phyloP scores from a whole-genome alignment of 2,113 vertebrate genomes.

The Rhodinocichla rosea region DNA sequence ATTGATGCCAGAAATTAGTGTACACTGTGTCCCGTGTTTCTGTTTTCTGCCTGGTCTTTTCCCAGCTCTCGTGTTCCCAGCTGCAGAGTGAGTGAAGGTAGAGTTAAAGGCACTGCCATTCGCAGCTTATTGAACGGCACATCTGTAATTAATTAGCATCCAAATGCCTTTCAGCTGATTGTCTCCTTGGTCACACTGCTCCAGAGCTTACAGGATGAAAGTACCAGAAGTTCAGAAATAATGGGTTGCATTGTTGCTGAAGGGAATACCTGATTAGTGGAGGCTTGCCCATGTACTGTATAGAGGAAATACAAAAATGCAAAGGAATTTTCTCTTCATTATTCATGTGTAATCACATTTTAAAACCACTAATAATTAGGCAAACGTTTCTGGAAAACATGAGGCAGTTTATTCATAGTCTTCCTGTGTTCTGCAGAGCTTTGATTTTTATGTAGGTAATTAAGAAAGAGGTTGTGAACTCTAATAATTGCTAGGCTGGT shows the following conservation, averaged over 20 bases:
- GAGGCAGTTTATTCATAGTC: background rate
- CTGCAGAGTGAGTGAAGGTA: background rate
- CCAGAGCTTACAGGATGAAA: background rate
- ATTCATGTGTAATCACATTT: background rate
- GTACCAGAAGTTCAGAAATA: conserved; percentile 5
- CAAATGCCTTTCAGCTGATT: conserved; percentile 18
- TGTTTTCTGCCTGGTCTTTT: background rate
- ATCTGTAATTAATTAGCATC: conserved; percentile 27
- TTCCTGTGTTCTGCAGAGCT: background rate
- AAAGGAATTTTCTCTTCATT: background rate
- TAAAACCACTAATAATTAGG: background rate
- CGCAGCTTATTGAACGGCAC: background rate
- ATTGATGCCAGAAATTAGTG: background rate
- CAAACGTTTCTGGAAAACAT: background rate
- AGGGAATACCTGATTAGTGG: background rate
- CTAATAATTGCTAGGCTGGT: background rate
- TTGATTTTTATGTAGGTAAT: background rate
- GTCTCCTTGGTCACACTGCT: conserved; percentile 8
- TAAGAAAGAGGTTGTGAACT: background rate
- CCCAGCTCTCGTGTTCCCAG: background rate
- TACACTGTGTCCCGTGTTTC: background rate
- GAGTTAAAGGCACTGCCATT: background rate
- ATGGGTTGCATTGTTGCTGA: background rate
- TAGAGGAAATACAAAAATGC: background rate
- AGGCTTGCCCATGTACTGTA: background rate